Evolutionary conservation across 2,113 vertebrate genomes (phyloP).

Genomic region (Psilopsiagon aymara): DNA sequence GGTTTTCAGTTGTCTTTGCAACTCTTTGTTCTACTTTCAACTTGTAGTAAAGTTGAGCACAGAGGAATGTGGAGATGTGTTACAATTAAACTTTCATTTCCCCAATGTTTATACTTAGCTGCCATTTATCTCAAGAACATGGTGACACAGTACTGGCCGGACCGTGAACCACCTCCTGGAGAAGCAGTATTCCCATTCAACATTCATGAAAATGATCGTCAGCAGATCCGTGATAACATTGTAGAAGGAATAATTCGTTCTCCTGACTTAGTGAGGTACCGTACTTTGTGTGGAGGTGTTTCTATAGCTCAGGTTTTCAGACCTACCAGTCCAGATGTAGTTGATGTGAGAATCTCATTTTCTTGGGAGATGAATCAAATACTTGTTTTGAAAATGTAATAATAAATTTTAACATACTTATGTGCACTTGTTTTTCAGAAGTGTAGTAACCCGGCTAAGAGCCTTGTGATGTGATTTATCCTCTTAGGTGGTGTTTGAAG

Average conservation of each 20-base stretch:
- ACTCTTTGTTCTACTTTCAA: not conserved
- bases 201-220: constrained; percentile 95
- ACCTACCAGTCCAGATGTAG: not conserved
- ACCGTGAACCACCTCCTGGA: constrained; percentile 88
- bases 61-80: not conserved
- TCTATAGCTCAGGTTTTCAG: not conserved
- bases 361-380: not conserved
- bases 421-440: not conserved
- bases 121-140: constrained; percentile 99
- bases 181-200: constrained; percentile 93
- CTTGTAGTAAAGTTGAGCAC: not conserved
- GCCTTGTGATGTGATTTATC: not conserved
- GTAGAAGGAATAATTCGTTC: constrained; percentile 95
- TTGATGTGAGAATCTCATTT: accelerated
- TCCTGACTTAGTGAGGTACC: constrained; percentile 92
- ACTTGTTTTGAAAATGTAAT: not conserved
- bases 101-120: constrained; percentile 70
- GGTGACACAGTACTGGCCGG: constrained; percentile 98
- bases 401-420: not conserved
- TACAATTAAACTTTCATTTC: not conserved
- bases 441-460: not conserved
- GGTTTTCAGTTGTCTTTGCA: not conserved
- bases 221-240: constrained; percentile 94
- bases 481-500: not conserved
- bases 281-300: not conserved